Conservation (phyloP, 2,888 invertebrate genomes). For the Vanessa cardui region DNA sequence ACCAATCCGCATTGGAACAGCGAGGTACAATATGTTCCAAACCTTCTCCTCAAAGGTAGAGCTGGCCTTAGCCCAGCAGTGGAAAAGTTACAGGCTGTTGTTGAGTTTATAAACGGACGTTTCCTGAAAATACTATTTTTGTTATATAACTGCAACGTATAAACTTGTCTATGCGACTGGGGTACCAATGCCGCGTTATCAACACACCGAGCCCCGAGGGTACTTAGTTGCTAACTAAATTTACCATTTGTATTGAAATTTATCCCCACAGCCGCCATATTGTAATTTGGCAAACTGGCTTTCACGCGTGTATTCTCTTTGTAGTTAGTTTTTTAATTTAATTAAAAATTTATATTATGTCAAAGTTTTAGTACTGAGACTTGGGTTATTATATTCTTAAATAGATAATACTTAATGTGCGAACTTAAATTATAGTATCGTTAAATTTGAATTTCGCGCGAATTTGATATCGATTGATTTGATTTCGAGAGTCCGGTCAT, state of each 20-base stretch:
- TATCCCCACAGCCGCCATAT: slow-evolving; percentile 44
- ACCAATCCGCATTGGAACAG: no score
- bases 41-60: no score
- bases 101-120: neutral
- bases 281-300: slow-evolving; percentile 22
- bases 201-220: slow-evolving; percentile 43
- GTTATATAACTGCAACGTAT: slow-evolving; percentile 18
- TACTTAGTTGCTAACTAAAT: slow-evolving; percentile 54
- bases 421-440: neutral
- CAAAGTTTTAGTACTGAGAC: neutral
- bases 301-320: slow-evolving; percentile 12
- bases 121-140: neutral
- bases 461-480: no score
- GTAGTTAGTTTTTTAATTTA: neutral
- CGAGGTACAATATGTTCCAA: no score
- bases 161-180: slow-evolving; percentile 36
- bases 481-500: no score
- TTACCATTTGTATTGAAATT: slow-evolving; percentile 55
- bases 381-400: neutral
- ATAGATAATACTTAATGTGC: neutral
- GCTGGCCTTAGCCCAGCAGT: no score
- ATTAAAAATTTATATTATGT: neutral
- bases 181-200: slow-evolving; percentile 38
- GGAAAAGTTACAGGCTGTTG: no score
- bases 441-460: no score